Base-by-base conservation (phyloP, 1,140 invertebrate genomes). In the Drosophila virilis region DNA sequence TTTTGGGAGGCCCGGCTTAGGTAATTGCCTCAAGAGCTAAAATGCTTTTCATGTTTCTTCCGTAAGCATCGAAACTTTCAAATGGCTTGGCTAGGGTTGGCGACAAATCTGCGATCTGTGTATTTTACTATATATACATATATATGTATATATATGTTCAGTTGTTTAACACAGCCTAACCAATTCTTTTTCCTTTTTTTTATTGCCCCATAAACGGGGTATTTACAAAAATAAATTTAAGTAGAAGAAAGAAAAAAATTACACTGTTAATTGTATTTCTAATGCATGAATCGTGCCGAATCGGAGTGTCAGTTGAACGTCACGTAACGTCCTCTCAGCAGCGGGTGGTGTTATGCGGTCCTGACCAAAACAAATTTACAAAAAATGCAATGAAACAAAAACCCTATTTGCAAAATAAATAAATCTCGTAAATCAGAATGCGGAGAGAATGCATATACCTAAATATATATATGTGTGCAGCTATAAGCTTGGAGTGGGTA, bases 11-110 rank as follows among this genome's bases (percentile, higher is more conserved):
- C 52, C 10, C 8, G 52, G 33, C 13, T 13, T 12, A 1, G 13
- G 9, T 60, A 37, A 12, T 46, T 46, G 13, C 15, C 35, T 43
- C 33, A 38, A 45, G 64, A 64, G 52, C 72, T 69, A 74, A 62
- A 70, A 74, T 38, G 58, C 45, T 74, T 74, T 74, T 38, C 72
- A 42, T 74, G 72, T 74, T 69, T 74, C 70, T 57, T 55, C 50
- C 37, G 12, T 12, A 28, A 28, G 22, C 22, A 28, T n/a, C 33
- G 22, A 48, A 69, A 46, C n/a, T 55, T 55, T 22, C 48, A 22
- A 22, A 22, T 22, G 22, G 22, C 22, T 2, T 22, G 22, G 22
- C 22, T 22, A 12, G 40, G 12, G 5, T 6, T 10, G 32, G 13
- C 9, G 8, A 22, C 17, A 15, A 46, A 51, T 7, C 22, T 22